Percentiles rank a stretch among this genome's conserved stretches.
Evolutionary conservation across 2,888 invertebrate species (phyloP).

Genomic region (Opisthograptis luteolata): DNA sequence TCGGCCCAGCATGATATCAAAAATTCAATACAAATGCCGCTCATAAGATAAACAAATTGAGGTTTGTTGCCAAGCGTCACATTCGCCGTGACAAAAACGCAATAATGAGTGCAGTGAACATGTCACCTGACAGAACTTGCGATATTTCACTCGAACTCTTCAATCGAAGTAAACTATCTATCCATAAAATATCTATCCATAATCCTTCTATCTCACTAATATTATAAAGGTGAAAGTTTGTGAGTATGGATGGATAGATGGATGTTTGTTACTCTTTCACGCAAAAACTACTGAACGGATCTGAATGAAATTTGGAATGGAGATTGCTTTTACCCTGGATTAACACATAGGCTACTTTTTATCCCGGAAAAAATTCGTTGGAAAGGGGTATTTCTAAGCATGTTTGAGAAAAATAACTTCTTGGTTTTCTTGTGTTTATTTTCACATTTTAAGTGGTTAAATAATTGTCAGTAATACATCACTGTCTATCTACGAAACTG

Average conservation of each 20-base stretch:
- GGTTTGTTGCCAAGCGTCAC: constrained; percentile 1
- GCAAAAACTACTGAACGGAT: no score
- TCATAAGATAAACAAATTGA: neutral
- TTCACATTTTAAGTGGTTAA: neutral
- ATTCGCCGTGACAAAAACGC: constrained; percentile 3
- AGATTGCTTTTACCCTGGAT: no score
- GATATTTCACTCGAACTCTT: neutral
- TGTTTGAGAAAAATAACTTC: neutral
- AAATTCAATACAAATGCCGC: neutral
- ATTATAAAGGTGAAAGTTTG: no score
- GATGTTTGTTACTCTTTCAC: no score
- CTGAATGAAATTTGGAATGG: no score
- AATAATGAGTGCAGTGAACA: constrained; percentile 6
- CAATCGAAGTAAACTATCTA: neutral
- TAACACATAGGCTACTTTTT: no score
- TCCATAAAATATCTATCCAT: no score
- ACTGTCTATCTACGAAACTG: constrained; percentile 14
- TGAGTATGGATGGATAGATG: no score
- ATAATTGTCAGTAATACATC: constrained; percentile 14
- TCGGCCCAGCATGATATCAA: no score
- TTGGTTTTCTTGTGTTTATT: neutral
- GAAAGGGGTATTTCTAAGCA: no score
- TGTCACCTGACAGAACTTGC: neutral
- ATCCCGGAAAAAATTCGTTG: no score
- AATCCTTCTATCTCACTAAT: no score